Evolutionary conservation across 2,888 invertebrate genomes (phyloP).

Genomic region (Nomada goodeniana): DNA sequence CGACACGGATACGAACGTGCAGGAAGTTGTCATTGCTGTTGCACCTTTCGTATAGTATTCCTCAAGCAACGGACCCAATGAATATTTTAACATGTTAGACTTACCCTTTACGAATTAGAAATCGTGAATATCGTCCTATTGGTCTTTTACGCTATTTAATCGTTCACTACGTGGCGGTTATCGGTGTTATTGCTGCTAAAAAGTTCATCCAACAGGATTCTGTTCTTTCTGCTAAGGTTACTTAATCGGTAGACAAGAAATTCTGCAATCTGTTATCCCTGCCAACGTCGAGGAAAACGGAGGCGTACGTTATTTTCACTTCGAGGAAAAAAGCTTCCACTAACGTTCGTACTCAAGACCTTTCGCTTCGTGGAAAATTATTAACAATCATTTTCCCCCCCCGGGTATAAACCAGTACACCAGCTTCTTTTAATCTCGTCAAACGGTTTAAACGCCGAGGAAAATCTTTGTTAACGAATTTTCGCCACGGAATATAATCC

Average conservation of each 20-base stretch:
- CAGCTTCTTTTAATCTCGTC: background rate
- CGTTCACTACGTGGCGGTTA: constrained; percentile 65
- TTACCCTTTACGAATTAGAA: constrained; percentile 70
- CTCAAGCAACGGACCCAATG: constrained; percentile 36
- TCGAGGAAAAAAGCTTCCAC: constrained; percentile 58
- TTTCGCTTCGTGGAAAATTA: constrained; percentile 32
- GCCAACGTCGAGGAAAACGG: constrained; percentile 50
- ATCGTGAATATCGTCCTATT: constrained; percentile 70
- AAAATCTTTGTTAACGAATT: constrained; percentile 13
- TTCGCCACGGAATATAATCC: constrained; percentile 16
- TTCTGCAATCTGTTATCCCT: constrained; percentile 22
- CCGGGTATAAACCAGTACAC: background rate
- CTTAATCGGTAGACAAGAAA: constrained; percentile 46
- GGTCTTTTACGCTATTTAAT: constrained; percentile 71
- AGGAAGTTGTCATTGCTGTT: background rate
- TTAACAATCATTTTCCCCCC: constrained; percentile 1
- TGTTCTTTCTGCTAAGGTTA: constrained; percentile 45
- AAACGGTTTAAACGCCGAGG: background rate
- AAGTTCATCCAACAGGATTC: constrained; percentile 60
- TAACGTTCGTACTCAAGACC: constrained; percentile 43
- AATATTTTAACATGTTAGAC: constrained; percentile 61
- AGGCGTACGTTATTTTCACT: constrained; percentile 42
- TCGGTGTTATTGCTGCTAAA: constrained; percentile 70
- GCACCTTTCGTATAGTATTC: constrained; percentile 3
- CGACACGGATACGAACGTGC: background rate